Evolutionary conservation across 92 coral and sea anemone genomes (phyloP).

Genomic region (Pocillopora grandis): DNA sequence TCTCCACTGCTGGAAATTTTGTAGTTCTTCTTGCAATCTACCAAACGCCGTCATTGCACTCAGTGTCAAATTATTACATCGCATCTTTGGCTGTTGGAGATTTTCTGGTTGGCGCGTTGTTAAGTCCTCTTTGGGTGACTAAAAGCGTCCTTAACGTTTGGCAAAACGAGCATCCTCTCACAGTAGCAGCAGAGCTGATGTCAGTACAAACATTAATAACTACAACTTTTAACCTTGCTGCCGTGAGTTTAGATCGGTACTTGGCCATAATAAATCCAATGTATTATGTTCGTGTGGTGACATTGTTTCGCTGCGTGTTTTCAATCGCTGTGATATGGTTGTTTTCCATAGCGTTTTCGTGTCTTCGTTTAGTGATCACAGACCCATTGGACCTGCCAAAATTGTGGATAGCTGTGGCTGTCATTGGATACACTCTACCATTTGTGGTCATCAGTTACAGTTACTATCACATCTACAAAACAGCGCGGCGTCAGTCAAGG

Average conservation of each 20-base stretch:
- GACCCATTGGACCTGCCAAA: conserved; percentile 67
- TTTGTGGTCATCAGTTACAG: conserved; percentile 65
- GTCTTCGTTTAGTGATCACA: conserved; percentile 50
- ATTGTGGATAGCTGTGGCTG: conserved; percentile 61
- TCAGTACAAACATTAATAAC: conserved; percentile 71
- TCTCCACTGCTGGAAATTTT: conserved; percentile 65
- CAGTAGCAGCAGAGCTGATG: conserved; percentile 69
- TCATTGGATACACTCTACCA: conserved; percentile 67
- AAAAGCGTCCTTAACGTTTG: conserved; percentile 73
- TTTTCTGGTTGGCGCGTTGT: conserved; percentile 65
- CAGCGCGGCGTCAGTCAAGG: conserved; percentile 51
- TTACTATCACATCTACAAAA: conserved; percentile 67
- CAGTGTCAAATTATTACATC: conserved; percentile 71
- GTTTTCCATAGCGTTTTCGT: conserved; percentile 62
- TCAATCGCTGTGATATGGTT: conserved; percentile 55
- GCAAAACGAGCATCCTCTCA: conserved; percentile 65
- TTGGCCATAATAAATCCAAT: conserved; percentile 61
- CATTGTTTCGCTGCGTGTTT: conserved; percentile 37
- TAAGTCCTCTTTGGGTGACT: conserved; percentile 72
- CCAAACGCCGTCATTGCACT: conserved; percentile 57
- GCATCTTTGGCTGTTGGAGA: conserved; percentile 76
- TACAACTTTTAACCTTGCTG: conserved; percentile 67
- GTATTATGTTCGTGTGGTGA: conserved; percentile 50
- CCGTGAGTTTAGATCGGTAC: conserved; percentile 70
- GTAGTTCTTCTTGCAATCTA: conserved; percentile 59